Base-by-base conservation (phyloP, 2,113 vertebrate genomes). In the Lethenteron camtschaticum region DNA sequence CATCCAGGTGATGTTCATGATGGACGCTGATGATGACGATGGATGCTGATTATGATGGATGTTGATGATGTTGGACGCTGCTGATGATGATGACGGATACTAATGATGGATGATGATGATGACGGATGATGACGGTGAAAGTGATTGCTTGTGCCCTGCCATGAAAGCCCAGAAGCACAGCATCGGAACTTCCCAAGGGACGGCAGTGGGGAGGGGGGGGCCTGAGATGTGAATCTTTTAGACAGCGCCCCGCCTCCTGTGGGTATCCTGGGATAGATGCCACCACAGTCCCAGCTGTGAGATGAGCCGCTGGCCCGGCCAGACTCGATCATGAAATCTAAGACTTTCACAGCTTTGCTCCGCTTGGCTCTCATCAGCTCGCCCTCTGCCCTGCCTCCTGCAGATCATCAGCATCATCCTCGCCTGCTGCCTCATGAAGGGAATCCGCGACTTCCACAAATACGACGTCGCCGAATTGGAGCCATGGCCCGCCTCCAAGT, bases 381-480 rank as follows among this genome's bases (percentile, higher is more conserved):
- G 16, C 9, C 1, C 6, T 12, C 14, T 69, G 16, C 69, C 11
- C 8, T 63, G 68, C 11, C 6, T 56, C 16, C 10, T 16, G 3
- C 77, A 95, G 90, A 66, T 90, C 56, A 70, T 86, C 76, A 89
- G 90, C 55, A 77, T 94, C 5, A 70, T 87, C 72, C 86, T 95
- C 20, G 80, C 88, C 71, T 92, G 89, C 76, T 74, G 82, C 74
- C 79, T 95, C 69, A 87, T 89, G 83, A 87, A 79, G 79, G 85
- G 84, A 70, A 91, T 95, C 72, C 82, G 85, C 71, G 41, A 41
- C 41, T 41, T 41, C 41, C 41, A 41, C 41, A 41, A 41, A 41
- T 41, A 41, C 41, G 41, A 41, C 41, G 41, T 41, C 6, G 41
- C 41, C 41, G 41, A 41, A 41, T 41, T 41, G 4, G 41, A 41